phyloP scores from a whole-genome alignment of 2,888 invertebrate species.

The Acheta domesticus region DNA sequence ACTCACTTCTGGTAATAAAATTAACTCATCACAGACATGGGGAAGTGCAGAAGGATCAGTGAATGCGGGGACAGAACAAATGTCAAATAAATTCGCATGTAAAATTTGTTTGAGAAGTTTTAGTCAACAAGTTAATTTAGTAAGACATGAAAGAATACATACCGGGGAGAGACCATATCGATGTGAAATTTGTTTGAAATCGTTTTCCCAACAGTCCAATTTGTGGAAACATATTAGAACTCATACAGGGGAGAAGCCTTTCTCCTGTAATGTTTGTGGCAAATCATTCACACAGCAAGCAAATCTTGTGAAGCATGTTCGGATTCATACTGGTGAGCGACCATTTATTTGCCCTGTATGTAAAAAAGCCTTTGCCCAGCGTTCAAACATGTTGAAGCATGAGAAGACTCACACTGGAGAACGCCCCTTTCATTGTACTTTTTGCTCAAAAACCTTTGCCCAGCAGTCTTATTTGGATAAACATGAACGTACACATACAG shows the following conservation, averaged over 20 bases:
- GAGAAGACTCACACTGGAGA: constrained; percentile 39
- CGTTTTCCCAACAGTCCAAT: constrained; percentile 44
- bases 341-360: constrained; percentile 43
- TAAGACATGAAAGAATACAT: constrained; percentile 37
- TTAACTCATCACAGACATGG: neutral
- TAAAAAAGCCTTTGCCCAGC: constrained; percentile 41
- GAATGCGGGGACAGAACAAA: no score
- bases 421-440: constrained; percentile 38
- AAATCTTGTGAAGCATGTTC: constrained; percentile 39
- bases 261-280: constrained; percentile 37
- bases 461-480: constrained; percentile 40
- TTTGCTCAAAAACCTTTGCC: constrained; percentile 39
- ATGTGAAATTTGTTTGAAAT: constrained; percentile 43
- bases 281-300: constrained; percentile 40
- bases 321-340: constrained; percentile 40
- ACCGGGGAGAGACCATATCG: constrained; percentile 42
- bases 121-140: constrained; percentile 36
- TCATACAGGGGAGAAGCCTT: constrained; percentile 43
- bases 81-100: constrained; percentile 26
- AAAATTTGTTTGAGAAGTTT: constrained; percentile 37
- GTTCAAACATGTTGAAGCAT: constrained; percentile 39
- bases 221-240: constrained; percentile 44
- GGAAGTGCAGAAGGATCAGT: no score
- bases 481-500: constrained; percentile 40
- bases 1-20: constrained; percentile 20